Conservation (phyloP, 2,797 vertebrate genomes). For the Aplochiton taeniatus region DNA sequence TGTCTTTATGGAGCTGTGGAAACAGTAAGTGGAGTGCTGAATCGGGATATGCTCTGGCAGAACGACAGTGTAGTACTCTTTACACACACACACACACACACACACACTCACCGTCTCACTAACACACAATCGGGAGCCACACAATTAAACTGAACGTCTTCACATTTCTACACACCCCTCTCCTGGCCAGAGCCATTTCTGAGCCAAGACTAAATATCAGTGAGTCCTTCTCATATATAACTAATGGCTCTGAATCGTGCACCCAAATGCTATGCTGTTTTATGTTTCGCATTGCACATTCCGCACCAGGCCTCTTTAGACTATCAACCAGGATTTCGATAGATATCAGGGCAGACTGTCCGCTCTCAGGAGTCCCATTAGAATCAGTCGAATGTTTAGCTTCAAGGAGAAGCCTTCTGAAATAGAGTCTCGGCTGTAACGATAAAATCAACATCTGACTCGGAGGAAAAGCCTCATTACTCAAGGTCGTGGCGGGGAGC, state of each 20-base stretch:
- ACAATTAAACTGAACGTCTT: constrained; percentile 25
- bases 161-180: constrained; percentile 16
- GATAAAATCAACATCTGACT: constrained; percentile 44
- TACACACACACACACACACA: background rate
- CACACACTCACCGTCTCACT: background rate
- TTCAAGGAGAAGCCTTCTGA: constrained; percentile 66
- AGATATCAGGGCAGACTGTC: constrained; percentile 59
- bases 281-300: constrained; percentile 51
- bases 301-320: constrained; percentile 45
- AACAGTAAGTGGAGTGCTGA: constrained; percentile 61
- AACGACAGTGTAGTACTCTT: constrained; percentile 45
- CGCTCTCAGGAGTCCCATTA: constrained; percentile 68
- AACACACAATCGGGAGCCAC: constrained; percentile 20
- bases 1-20: constrained; percentile 63
- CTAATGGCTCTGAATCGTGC: constrained; percentile 39
- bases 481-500: constrained; percentile 29
- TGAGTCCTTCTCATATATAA: constrained; percentile 29
- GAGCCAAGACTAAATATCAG: constrained; percentile 26
- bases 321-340: constrained; percentile 55
- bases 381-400: constrained; percentile 70
- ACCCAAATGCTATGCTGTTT: constrained; percentile 30
- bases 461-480: constrained; percentile 44
- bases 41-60: constrained; percentile 51
- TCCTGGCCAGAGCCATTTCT: background rate
- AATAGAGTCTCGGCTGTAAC: constrained; percentile 49